Base-by-base conservation (phyloP, 2,888 invertebrate genomes). In the Ochropleura leucogaster region DNA sequence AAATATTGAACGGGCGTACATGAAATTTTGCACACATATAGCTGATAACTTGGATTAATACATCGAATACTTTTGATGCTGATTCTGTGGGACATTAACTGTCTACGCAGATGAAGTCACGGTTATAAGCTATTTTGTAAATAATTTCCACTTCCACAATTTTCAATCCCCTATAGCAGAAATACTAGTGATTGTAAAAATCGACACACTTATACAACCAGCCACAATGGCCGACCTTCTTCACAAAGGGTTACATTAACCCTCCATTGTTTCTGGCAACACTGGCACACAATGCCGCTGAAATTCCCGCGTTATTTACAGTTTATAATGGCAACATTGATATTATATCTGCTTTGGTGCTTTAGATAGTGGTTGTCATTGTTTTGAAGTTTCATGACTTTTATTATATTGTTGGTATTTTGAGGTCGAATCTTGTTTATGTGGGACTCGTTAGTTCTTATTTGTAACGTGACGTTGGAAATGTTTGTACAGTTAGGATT, bases 241-340 rank as follows among this genome's bases (percentile, higher is more conserved):
- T 49, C 55, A 84, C 81, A 81, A 81, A 81, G 70, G 81, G 76
- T 80, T 68, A 68, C 85, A 82, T 82, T 85, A 85, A 68, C 85
- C 71, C 77, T 59, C 82, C 53, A 82, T 82, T 82, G 82, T 82
- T 82, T 85, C 68, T 59, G 63, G 67, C 74, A 60, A 67, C 74
- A 70, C 74, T 60, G 68, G 51, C 60, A 74, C 66, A 82, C 85
- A 82, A 82, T 82, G 72, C 69, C 69, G 46, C 85, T 72, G 72
- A 77, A 82, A 85, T 70, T 84, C 69, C 42, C 55, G 63, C 59
- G 69, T 72, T 82, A 85, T 85, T 82, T 82, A 82, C 82, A 69
- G 68, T 82, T 82, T 68, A 71, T 71, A 85, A 82, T 71, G 84
- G 65, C 65, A 75, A 72, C 85, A 85, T 85, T 85, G 82, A 82